A percentile compares a stretch with the other conserved stretches of the same genome.
phyloP scores from a whole-genome alignment of 2,888 invertebrate species.

The Rotaria magnacalcarata region DNA sequence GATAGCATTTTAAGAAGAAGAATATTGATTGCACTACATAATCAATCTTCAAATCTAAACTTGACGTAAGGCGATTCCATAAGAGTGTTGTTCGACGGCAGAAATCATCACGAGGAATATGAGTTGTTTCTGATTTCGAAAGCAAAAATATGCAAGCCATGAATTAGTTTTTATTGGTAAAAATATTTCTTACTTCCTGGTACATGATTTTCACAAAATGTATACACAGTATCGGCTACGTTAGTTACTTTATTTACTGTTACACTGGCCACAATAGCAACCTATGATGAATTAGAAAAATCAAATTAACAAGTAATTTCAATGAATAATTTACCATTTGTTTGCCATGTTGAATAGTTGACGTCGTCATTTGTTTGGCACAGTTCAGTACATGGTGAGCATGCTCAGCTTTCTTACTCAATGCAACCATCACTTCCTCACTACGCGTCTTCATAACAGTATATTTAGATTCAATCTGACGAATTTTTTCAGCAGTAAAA shows the following conservation, averaged over 20 bases:
- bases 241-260: slow-evolving; percentile 5
- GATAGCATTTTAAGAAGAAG: background rate
- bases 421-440: background rate
- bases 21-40: background rate
- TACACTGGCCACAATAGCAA: background rate
- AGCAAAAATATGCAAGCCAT: too few species aligned
- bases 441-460: background rate
- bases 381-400: background rate
- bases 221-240: background rate
- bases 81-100: background rate
- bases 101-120: background rate
- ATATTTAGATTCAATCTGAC: background rate
- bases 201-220: slow-evolving; percentile 28
- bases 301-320: background rate
- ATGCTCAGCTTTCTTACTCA: background rate
- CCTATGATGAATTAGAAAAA: background rate
- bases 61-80: background rate
- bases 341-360: slow-evolving; percentile 23
- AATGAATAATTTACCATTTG: background rate
- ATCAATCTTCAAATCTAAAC: background rate
- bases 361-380: background rate
- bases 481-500: slow-evolving; percentile 24
- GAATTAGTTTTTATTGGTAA: background rate
- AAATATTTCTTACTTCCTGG: background rate
- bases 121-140: background rate